Evolutionary conservation across 2,888 invertebrate genomes (phyloP).

Genomic region (Eupeodes latifasciatus): DNA sequence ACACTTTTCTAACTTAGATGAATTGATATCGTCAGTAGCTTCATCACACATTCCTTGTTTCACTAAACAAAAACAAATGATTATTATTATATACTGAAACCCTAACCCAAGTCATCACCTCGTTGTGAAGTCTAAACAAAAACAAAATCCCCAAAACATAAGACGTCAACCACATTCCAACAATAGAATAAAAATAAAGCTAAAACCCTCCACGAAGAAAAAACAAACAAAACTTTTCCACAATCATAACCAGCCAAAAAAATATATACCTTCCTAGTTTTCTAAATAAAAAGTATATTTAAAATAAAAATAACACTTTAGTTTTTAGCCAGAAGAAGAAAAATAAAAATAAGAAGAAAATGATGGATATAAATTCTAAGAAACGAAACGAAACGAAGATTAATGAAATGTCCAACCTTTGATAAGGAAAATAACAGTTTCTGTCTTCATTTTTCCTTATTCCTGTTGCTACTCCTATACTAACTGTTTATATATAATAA

Average conservation of each 20-base stretch:
- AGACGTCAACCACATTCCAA: slow-evolving; percentile 39
- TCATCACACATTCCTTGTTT: not conserved
- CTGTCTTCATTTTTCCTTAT: slow-evolving; percentile 67
- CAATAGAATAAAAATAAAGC: slow-evolving; percentile 5
- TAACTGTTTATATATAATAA: slow-evolving; percentile 24
- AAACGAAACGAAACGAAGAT: slow-evolving; percentile 54
- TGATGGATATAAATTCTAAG: slow-evolving; percentile 72
- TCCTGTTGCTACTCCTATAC: slow-evolving; percentile 55
- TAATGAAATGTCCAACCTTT: slow-evolving; percentile 76
- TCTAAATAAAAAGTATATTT: not conserved
- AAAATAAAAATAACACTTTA: slow-evolving; percentile 56
- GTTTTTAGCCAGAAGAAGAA: slow-evolving; percentile 19
- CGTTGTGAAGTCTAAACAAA: not conserved
- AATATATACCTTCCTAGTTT: slow-evolving; percentile 2
- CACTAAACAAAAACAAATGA: not conserved
- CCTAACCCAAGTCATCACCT: not conserved
- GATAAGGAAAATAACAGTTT: slow-evolving; percentile 74
- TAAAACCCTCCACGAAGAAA: not conserved
- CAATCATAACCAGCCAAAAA: slow-evolving; percentile 48
- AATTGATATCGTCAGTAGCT: too few species aligned
- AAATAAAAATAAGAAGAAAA: slow-evolving; percentile 43
- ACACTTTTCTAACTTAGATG: too few species aligned
- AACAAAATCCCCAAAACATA: not conserved
- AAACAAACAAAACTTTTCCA: slow-evolving; percentile 16
- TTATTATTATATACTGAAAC: too few species aligned